Percentiles rank a stretch among this genome's conserved stretches.
Conservation (phyloP, 2,113 vertebrate genomes). For the Ceratotherium simum region DNA sequence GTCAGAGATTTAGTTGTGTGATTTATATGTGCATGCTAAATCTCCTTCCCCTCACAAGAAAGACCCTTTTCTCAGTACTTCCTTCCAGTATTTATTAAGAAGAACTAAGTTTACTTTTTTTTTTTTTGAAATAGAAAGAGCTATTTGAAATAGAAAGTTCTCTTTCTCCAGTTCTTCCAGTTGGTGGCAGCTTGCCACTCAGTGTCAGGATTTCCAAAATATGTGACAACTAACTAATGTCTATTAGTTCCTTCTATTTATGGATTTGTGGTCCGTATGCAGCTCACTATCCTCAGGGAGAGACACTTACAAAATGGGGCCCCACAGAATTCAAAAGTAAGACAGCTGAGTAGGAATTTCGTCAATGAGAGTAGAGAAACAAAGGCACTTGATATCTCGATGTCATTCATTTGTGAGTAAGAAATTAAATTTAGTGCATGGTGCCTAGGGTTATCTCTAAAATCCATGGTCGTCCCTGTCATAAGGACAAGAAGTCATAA, state of each 20-base stretch:
- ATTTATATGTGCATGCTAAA: neutral
- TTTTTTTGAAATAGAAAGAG: neutral
- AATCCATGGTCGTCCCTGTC: neutral
- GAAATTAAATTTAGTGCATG: neutral
- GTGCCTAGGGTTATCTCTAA: neutral
- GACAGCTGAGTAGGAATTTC: neutral
- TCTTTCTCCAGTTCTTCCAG: neutral
- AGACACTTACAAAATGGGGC: neutral
- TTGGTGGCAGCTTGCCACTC: neutral
- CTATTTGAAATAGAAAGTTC: neutral
- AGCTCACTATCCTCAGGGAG: neutral
- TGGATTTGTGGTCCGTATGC: neutral
- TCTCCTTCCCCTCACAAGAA: neutral
- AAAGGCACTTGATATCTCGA: neutral
- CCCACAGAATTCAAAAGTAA: neutral
- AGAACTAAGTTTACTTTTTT: neutral
- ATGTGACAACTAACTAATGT: neutral
- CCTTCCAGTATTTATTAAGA: neutral
- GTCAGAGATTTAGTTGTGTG: neutral
- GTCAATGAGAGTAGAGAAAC: neutral
- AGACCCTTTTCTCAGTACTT: neutral
- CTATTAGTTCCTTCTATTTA: neutral
- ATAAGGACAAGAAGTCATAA: neutral
- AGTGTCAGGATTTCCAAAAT: neutral
- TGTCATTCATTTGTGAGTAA: neutral